Evolutionary conservation across 2,113 vertebrate genomes (phyloP), one percentile per base, ranked within the genome.

Genomic region (Sapajus apella): DNA sequence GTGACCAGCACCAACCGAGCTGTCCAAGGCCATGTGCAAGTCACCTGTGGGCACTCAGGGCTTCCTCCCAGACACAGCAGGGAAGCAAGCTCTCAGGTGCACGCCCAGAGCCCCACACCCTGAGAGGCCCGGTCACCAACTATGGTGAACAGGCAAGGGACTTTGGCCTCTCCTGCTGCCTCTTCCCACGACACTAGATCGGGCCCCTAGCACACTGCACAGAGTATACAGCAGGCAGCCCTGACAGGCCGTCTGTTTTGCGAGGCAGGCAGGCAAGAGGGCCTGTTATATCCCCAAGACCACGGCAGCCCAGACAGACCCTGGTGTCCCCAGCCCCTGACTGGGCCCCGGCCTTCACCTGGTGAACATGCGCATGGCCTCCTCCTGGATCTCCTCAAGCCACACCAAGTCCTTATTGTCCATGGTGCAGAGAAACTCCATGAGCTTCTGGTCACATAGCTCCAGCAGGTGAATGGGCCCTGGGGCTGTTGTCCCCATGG

Each of bases 351-450:
- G 47, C 8, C 35, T 30, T 56, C 45, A 99, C 99, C 99, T 99
- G 96, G 98, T 98, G 83, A 99, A 99, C 99, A 99, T 99, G 77
- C 98, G 98, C 58, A 97, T 95, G 0, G 99, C 99, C 95, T 99
- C 99, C 85, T 99, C 99, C 7, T 98, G 95, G 70, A 99, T 99
- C 97, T 99, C 99, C 84, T 98, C 61, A 66, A 99, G 99, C 99
- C 99, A 99, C 82, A 99, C 98, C 98, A 99, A 97, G 90, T 99
- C 99, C 55, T 98, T 98, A 77, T 98, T 98, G 0, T 99, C 98
- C 64, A 99, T 98, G 10, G 99, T 98, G 94, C 30, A 92, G 45
- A 98, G 86, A 89, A 99, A 99, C 37, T 99, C 98, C 30, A 98
- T 84, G 52, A 99, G 93, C 83, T 99, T 99, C 58, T 97, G 98